Percentiles rank a stretch among this genome's conserved stretches.
phyloP scores from a whole-genome alignment of 2,797 vertebrate species.

The Podargus strigoides region DNA sequence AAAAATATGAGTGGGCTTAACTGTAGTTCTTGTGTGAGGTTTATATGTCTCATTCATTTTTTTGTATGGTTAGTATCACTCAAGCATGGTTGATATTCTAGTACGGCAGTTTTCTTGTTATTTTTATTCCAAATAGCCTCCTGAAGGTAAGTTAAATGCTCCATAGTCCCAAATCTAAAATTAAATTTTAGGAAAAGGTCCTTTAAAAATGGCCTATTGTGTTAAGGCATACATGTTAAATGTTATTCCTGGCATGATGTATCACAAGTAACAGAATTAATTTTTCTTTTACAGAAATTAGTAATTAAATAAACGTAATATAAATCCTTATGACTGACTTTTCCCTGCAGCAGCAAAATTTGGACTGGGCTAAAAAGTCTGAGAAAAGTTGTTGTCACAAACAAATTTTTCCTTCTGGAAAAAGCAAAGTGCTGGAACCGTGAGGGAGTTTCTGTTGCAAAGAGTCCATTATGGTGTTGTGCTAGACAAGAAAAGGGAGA shows the following conservation, averaged over 20 bases:
- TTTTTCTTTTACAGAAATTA: slow-evolving; percentile 59
- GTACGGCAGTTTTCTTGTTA: slow-evolving; percentile 53
- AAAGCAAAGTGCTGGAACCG: neutral
- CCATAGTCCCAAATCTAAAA: slow-evolving; percentile 45
- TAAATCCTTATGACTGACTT: neutral
- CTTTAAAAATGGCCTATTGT: slow-evolving; percentile 41
- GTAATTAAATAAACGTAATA: slow-evolving; percentile 48
- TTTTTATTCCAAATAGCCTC: slow-evolving; percentile 67
- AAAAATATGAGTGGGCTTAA: slow-evolving; percentile 34
- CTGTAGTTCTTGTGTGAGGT: slow-evolving; percentile 36
- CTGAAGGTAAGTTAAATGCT: slow-evolving; percentile 46
- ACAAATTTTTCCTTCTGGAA: neutral
- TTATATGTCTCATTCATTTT: slow-evolving; percentile 22
- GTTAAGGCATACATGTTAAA: slow-evolving; percentile 27
- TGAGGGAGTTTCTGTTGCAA: neutral
- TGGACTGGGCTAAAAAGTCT: neutral
- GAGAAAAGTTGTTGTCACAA: neutral
- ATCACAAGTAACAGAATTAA: slow-evolving; percentile 27
- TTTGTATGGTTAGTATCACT: slow-evolving; percentile 53
- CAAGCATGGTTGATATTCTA: slow-evolving; percentile 58
- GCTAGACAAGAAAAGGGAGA: neutral
- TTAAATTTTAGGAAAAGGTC: slow-evolving; percentile 47
- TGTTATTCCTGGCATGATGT: slow-evolving; percentile 47
- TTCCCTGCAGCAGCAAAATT: neutral
- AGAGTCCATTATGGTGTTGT: neutral